Conservation (phyloP, 2,113 vertebrate genomes). For the human (Homo sapiens) region GRCh38 chr3:113125001-113125500, state of each 20-base stretch:
- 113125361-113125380: not conserved
- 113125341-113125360: not conserved
- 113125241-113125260: not conserved
- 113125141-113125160: not conserved
- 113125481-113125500: not conserved
- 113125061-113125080: not conserved
- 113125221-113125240: not conserved
- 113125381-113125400: not conserved
- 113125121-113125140: not conserved
- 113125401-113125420: not conserved
- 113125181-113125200: not conserved
- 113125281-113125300: not conserved
- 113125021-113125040: not conserved
- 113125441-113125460: constrained; percentile 52
- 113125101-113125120: not conserved
- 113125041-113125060: too few species aligned
- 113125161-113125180: not conserved
- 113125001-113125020: not conserved
- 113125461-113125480: constrained; percentile 57
- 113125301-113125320: not conserved
- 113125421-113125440: not conserved
- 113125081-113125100: not conserved
- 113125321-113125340: not conserved
- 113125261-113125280: not conserved
- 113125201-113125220: not conserved